These are phyloP conservation scores for Arge pagana DNA, from an alignment of 2,888 invertebrate genomes.

Conservation along the genomic window DNA sequence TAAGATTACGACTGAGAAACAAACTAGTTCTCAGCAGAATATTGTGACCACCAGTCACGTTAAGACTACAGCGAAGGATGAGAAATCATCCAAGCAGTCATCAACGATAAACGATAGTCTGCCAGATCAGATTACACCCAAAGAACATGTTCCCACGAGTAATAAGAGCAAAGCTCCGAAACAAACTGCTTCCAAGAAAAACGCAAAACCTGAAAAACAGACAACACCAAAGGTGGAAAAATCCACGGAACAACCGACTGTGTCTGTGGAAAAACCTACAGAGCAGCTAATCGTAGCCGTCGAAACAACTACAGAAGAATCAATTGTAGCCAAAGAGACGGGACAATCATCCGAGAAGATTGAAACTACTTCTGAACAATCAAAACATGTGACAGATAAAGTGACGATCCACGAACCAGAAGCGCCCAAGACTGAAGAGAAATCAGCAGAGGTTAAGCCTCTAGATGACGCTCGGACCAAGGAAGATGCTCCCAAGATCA, in stretches of 20 bases:
- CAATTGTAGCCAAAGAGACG: neutral
- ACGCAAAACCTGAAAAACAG: conserved; percentile 5
- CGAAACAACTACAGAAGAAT: neutral
- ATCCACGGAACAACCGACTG: neutral
- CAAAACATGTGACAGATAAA: neutral
- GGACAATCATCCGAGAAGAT: neutral
- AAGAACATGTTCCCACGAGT: conserved; percentile 10
- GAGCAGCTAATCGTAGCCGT: neutral
- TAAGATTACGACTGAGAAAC: conserved; percentile 9
- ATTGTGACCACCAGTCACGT: neutral
- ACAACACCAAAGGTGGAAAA: neutral
- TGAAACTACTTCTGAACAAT: neutral
- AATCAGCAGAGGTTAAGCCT: too few species aligned
- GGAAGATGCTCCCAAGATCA: too few species aligned
- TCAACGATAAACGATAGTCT: neutral
- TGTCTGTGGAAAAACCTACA: conserved; percentile 4
- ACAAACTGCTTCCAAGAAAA: conserved; percentile 12
- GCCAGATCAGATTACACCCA: neutral
- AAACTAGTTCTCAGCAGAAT: neutral
- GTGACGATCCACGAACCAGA: too few species aligned
- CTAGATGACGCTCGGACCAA: neutral
- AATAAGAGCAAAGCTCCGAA: conserved; percentile 16
- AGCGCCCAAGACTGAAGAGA: neutral
- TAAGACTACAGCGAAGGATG: conserved; percentile 7
- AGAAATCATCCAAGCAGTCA: conserved; percentile 1